Conservation (phyloP, 1,140 invertebrate species). For the Drosophila bipectinata region DNA sequence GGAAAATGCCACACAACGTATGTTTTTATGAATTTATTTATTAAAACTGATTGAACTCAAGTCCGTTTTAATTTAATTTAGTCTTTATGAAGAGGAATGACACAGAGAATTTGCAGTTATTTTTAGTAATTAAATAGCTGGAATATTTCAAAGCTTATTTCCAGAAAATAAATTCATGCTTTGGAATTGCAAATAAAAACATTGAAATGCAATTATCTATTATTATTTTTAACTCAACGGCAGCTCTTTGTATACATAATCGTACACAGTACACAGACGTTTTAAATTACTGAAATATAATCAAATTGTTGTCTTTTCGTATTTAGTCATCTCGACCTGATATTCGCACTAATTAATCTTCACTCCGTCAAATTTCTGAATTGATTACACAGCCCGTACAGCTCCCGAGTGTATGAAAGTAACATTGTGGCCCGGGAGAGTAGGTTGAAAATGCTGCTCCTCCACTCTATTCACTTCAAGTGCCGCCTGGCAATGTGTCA, state of each 20-base stretch:
- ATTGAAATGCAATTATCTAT: conserved; percentile 2
- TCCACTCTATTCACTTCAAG: not conserved
- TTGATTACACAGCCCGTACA: conserved; percentile 15
- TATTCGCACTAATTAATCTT: conserved; percentile 9
- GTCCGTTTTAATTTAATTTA: conserved; percentile 2
- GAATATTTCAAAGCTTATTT: not conserved
- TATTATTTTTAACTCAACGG: conserved; percentile 3
- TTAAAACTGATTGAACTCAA: not conserved
- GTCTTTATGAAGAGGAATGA: not conserved
- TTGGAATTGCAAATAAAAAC: not conserved
- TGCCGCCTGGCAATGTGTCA: conserved; percentile 31
- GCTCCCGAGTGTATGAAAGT: conserved; percentile 1
- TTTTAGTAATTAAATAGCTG: not conserved
- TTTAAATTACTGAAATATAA: conserved; percentile 3
- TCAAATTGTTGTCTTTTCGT: conserved; percentile 1
- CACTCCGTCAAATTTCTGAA: conserved; percentile 16
- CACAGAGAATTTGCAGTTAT: not conserved
- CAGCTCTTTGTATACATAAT: not conserved
- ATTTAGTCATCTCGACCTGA: not conserved
- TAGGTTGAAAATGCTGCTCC: conserved; percentile 5
- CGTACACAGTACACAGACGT: not conserved
- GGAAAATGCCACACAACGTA: not conserved
- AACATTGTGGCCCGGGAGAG: conserved; percentile 14
- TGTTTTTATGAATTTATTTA: not conserved
- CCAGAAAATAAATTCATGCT: not conserved